Evolutionary conservation across 2,797 vertebrate species (phyloP).

Genomic region (Phataginus tetradactyla): DNA sequence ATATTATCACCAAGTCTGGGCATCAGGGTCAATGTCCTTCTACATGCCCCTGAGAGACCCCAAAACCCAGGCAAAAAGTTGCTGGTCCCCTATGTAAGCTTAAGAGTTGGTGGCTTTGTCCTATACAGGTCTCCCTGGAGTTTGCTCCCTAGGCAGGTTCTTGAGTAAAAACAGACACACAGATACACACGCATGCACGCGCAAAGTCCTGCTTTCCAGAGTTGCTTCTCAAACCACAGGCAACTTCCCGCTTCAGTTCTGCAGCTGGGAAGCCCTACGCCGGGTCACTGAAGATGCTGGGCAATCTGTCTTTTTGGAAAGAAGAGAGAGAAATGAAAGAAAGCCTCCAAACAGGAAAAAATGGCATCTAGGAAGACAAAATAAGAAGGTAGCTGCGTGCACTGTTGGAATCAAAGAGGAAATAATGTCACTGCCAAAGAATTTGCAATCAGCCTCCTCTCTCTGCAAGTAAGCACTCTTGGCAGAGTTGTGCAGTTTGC

Average conservation of each 20-base stretch:
- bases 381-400: conserved; percentile 62
- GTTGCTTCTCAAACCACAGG: conserved; percentile 49
- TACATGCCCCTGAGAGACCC: conserved; percentile 19
- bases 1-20: conserved; percentile 2
- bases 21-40: conserved; percentile 53
- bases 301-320: conserved; percentile 76
- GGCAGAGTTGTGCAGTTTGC: conserved; percentile 20
- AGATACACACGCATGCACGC: background rate
- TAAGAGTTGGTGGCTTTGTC: conserved; percentile 32
- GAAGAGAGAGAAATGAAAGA: conserved; percentile 50
- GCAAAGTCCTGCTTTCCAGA: conserved; percentile 43
- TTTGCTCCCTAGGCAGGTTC: background rate
- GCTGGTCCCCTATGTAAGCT: background rate
- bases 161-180: conserved; percentile 18
- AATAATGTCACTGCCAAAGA: conserved; percentile 49
- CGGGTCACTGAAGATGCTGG: conserved; percentile 49
- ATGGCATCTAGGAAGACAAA: background rate
- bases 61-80: conserved; percentile 26
- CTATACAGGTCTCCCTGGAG: background rate
- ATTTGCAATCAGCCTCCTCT: conserved; percentile 40
- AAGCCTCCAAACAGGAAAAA: background rate
- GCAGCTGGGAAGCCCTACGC: conserved; percentile 41
- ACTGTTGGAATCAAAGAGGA: conserved; percentile 68
- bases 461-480: background rate
- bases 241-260: conserved; percentile 57